Base-by-base conservation (phyloP, 1,140 invertebrate species). In the Drosophila nigromelanica region DNA sequence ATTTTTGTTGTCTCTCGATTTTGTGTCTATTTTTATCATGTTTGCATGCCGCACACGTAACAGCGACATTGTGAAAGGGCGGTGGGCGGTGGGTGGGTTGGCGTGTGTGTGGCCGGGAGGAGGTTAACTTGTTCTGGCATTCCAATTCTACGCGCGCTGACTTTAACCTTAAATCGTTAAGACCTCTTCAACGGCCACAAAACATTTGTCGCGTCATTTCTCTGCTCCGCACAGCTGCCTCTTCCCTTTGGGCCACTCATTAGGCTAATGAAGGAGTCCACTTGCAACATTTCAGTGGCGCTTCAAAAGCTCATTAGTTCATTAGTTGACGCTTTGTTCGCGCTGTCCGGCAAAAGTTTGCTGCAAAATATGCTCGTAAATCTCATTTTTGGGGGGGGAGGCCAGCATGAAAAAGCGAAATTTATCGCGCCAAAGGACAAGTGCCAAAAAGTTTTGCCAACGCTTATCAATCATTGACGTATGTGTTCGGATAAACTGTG, bases 341-440 rank as follows among this genome's bases (percentile, higher is more conserved):
- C 24, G 3, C 45, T 47, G 12, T 73, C 21, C 54, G 37, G 67
- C 27, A 50, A 82, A 87, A 86, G 70, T 86, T 82, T 82, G 76
- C 52, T 64, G 68, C 82, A 82, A 89, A 89, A 87, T 89, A 87
- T 87, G 78, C 83, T 89, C 82, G 83, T 87, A 87, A 87, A 89
- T 87, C 83, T 87, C 75, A 64, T 43, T 76, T 72, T 74, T 70
- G 5, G 8, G 30, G 27, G 11, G 30, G 83, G 18, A 2, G 18
- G 18, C 1, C 83, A 87, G 83, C 71, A 59, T 67, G 76, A 69
- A 78, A 81, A 75, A 72, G 67, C 78, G 42, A 71, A 82, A 87
- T 89, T 89, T 82, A 89, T 87, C 83, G 78, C 68, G 58, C 40
- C 61, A 72, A 79, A 78, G 72, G 79, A 87, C 82, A 89, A 89